Base-by-base conservation (phyloP, 1,140 invertebrate genomes). In the Drosophila kikkawai region DNA sequence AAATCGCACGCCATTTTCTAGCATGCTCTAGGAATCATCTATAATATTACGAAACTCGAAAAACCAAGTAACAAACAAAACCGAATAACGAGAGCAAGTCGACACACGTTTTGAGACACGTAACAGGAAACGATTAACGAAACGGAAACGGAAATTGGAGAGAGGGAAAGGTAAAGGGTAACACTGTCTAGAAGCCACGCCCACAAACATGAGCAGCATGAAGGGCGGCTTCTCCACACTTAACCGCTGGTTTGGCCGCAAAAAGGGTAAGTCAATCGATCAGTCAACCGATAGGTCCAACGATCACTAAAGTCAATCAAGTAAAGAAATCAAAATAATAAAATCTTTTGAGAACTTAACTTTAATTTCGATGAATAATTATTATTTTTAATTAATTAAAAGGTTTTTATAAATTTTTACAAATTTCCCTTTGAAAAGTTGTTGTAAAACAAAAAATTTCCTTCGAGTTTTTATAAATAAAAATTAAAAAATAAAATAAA, bases 171-270 rank as follows among this genome's bases (percentile, higher is more conserved):
- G 26, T 26, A 61, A 29, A 37, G 51, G 9, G 15, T 60, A 36
- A 64, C n/a, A 45, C 12, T 37, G n/a, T 61, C 22, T 6, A 19
- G 42, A 34, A 64, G 82, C 65, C 69, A 86, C 82, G 82, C 83
- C 83, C 64, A 74, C 58, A 61, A 82, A 76, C 55, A 91, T 91
- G 91, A 91, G 90, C 82, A 91, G 55, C 71, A 92, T 91, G 90
- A 92, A 91, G 77, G 84, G 86, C 87, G 92, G 92, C 70, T 92
- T 93, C 64, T 91, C 87, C 60, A 93, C 92, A 71, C 78, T 93
- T 17, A 93, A 93, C 67, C 92, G 92, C 69, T 93, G 91, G 80
- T 83, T 93, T 71, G 92, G 92, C 68, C 91, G 91, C 53, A 93
- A 92, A 55, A 93, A 93, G 74, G 80, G 91, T 92, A 74, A 85